phyloP scores from a whole-genome alignment of 2,113 vertebrate genomes.

The Fulica atra region DNA sequence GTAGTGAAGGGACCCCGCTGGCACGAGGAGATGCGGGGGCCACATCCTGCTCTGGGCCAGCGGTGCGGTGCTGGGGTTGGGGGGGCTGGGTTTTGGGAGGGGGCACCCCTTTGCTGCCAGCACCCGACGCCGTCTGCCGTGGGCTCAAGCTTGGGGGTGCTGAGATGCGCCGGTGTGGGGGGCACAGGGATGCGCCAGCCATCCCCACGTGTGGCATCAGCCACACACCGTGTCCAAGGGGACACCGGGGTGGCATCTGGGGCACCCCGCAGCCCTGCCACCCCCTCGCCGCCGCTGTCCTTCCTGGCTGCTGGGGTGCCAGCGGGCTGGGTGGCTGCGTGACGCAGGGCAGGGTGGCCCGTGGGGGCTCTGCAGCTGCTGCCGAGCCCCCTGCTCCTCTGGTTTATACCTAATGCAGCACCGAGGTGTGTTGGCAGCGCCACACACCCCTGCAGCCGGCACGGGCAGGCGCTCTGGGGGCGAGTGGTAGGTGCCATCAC shows the following conservation, averaged over 20 bases:
- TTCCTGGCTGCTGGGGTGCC: not conserved
- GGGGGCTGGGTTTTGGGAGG: not conserved
- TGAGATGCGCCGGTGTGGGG: not conserved
- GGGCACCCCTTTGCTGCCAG: not conserved
- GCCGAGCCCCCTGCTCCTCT: constrained; percentile 31
- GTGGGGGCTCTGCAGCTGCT: constrained; percentile 62
- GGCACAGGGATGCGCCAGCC: not conserved
- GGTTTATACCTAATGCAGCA: constrained; percentile 77
- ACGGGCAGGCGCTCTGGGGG: not conserved
- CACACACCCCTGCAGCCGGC: constrained; percentile 20
- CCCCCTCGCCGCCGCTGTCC: not conserved
- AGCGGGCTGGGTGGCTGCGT: constrained; percentile 23
- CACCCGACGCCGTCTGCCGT: not conserved
- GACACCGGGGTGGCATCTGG: constrained; percentile 4
- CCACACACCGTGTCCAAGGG: not conserved
- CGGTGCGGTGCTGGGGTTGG: not conserved
- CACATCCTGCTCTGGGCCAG: not conserved
- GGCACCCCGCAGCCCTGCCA: not conserved
- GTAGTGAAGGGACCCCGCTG: not conserved
- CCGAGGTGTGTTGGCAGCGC: constrained; percentile 36
- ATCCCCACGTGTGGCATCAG: not conserved
- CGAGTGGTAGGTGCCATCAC: not conserved
- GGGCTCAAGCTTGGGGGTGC: not conserved
- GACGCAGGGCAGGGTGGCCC: constrained; percentile 38
- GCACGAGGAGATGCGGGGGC: not conserved